These are phyloP conservation scores for Epinephelus coioides DNA, from an alignment of 2,797 vertebrate species.

Conservation along the genomic window DNA sequence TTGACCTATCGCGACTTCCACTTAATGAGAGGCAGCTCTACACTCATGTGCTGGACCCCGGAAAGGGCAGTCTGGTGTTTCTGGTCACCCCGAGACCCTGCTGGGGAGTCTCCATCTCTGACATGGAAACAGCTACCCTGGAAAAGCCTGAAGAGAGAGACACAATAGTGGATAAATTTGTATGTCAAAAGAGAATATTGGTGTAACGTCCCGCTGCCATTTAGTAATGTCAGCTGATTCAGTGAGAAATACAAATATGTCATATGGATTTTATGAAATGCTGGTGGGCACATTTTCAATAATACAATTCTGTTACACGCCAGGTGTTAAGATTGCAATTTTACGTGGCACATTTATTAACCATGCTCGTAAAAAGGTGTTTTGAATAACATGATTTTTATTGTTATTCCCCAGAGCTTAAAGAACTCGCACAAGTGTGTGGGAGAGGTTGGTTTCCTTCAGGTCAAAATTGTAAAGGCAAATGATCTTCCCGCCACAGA, in stretches of 20 bases:
- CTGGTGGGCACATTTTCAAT: constrained; percentile 5
- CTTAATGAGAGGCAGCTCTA: constrained; percentile 88
- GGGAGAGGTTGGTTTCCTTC: constrained; percentile 93
- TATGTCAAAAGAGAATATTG: constrained; percentile 76
- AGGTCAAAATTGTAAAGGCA: constrained; percentile 95
- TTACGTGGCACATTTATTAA: not conserved
- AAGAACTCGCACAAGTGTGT: constrained; percentile 88
- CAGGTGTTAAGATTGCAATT: not conserved
- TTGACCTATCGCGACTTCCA: constrained; percentile 88
- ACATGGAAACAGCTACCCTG: constrained; percentile 89
- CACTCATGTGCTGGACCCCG: constrained; percentile 87
- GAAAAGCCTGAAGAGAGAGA: constrained; percentile 86
- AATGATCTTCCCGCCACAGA: constrained; percentile 93
- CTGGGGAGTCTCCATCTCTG: constrained; percentile 91
- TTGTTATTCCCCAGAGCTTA: constrained; percentile 82
- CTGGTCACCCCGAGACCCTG: constrained; percentile 89
- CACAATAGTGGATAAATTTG: constrained; percentile 88
- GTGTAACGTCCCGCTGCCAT: not conserved
- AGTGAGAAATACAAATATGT: constrained; percentile 12
- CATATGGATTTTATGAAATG: not conserved
- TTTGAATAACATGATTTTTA: not conserved
- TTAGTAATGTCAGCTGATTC: not conserved
- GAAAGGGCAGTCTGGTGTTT: constrained; percentile 89
- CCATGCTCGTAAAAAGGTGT: not conserved
- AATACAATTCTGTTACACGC: not conserved